phyloP scores from a whole-genome alignment of 2,113 vertebrate species.

The Nothoprocta perdicaria region DNA sequence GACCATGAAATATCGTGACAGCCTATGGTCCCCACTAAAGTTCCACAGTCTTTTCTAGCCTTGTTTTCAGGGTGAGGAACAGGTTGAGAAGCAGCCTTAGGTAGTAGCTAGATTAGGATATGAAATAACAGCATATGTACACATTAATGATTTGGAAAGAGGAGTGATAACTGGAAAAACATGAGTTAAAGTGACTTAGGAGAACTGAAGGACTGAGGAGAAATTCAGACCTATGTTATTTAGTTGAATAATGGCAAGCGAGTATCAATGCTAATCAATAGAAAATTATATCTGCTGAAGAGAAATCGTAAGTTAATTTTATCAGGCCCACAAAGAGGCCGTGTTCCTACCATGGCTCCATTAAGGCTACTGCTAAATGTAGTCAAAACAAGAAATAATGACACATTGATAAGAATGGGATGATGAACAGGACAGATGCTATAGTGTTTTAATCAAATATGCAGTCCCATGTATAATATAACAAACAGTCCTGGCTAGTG shows the following conservation, averaged over 20 bases:
- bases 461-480: background rate
- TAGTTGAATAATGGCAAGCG: background rate
- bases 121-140: background rate
- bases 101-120: slow-evolving; percentile 15
- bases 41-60: background rate
- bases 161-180: background rate
- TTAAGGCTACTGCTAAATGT: background rate
- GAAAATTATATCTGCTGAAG: slow-evolving; percentile 5
- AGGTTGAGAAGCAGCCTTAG: background rate
- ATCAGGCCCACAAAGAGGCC: background rate
- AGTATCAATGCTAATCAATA: slow-evolving; percentile 4
- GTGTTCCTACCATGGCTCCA: background rate
- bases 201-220: background rate
- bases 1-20: background rate
- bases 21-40: background rate
- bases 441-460: background rate
- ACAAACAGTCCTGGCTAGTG: background rate
- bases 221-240: background rate
- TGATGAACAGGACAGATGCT: slow-evolving; percentile 11
- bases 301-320: slow-evolving; percentile 42
- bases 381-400: slow-evolving; percentile 32
- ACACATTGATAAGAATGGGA: slow-evolving; percentile 3
- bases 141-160: background rate
- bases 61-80: background rate
- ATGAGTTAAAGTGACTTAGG: slow-evolving; percentile 23